phyloP scores from a whole-genome alignment of 2,797 vertebrate species.

The Spinus olivaceus region DNA sequence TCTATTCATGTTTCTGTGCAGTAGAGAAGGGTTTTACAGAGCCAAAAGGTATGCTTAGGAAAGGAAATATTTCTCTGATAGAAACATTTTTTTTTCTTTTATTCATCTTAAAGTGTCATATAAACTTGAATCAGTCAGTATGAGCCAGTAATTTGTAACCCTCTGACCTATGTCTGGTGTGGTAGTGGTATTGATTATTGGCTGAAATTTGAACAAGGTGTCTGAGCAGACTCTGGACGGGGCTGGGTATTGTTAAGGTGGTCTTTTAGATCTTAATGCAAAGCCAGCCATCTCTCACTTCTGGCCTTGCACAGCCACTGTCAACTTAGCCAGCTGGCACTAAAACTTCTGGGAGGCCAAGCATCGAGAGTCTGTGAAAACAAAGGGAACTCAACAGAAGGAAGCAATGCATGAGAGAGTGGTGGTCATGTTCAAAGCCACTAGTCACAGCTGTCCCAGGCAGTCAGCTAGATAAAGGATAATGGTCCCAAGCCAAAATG shows the following conservation, averaged over 20 bases:
- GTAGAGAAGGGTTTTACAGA: background rate
- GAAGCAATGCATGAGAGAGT: background rate
- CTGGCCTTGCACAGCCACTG: background rate
- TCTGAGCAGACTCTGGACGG: background rate
- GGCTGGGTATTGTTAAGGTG: background rate
- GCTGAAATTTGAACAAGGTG: background rate
- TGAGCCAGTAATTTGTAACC: background rate
- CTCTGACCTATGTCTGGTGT: background rate
- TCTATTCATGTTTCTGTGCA: background rate
- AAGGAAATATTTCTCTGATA: background rate
- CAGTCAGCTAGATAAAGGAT: background rate
- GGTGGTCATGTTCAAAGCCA: constrained; percentile 4
- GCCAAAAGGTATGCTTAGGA: background rate
- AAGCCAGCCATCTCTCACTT: background rate
- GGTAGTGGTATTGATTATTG: background rate
- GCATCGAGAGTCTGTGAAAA: background rate
- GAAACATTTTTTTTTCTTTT: background rate
- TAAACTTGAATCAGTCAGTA: background rate
- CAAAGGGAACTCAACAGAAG: constrained; percentile 17
- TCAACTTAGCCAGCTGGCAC: background rate
- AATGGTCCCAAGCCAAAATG: background rate
- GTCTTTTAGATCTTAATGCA: background rate
- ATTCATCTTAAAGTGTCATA: background rate
- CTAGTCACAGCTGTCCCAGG: constrained; percentile 24
- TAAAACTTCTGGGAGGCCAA: constrained; percentile 17